phyloP scores from a whole-genome alignment of 2,113 vertebrate genomes.

The Chroicocephalus ridibundus region DNA sequence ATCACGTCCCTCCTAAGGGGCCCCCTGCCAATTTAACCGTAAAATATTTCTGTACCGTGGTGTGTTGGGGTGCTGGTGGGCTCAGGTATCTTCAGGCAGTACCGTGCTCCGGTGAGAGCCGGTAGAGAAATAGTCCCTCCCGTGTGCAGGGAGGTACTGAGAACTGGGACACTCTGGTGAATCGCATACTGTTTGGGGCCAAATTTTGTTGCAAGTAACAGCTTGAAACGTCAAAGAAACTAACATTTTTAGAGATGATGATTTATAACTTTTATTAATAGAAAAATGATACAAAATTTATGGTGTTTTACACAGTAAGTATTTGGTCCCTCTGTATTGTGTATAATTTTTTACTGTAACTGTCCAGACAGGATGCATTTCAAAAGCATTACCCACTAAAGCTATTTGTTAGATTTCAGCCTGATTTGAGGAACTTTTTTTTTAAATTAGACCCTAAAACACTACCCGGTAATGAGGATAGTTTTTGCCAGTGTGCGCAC shows the following conservation, averaged over 20 bases:
- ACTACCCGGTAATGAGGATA: not conserved
- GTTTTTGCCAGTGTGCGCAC: not conserved
- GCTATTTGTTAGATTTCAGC: not conserved
- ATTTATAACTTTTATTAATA: not conserved
- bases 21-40: not conserved
- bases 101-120: rapidly evolving
- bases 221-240: not conserved
- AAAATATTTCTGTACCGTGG: rapidly evolving
- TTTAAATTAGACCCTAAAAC: not conserved
- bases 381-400: not conserved
- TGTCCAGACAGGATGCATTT: not conserved
- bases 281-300: not conserved
- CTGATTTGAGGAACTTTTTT: not conserved
- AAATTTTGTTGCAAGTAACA: not conserved
- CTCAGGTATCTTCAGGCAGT: too few species aligned
- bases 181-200: rapidly evolving
- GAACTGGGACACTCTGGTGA: not conserved
- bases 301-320: not conserved
- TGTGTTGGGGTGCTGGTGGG: not conserved
- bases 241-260: not conserved
- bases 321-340: not conserved
- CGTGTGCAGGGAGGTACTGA: not conserved
- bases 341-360: not conserved
- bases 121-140: too few species aligned
- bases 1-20: not conserved